Percentiles rank a stretch among this genome's conserved stretches.
Evolutionary conservation across 2,888 invertebrate genomes (phyloP).

Genomic region (Candidula unifasciata): DNA sequence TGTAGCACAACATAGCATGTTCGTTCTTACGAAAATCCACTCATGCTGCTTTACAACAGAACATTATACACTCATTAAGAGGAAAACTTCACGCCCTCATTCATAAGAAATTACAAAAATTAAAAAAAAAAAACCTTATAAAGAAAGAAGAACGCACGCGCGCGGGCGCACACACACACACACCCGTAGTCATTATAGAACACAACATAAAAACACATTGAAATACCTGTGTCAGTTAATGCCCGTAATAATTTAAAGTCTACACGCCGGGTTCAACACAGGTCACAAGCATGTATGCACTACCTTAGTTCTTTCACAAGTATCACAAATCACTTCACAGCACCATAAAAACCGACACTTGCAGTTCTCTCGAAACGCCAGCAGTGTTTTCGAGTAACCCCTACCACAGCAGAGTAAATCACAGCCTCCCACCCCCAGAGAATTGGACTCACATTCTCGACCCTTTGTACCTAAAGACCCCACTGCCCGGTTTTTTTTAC

Average conservation of each 20-base stretch:
- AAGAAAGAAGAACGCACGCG: no score
- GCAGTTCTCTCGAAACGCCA: constrained; percentile 71
- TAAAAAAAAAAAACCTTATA: no score
- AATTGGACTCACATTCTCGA: constrained; percentile 89
- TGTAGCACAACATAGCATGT: no score
- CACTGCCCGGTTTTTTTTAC: constrained; percentile 86
- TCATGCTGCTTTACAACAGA: no score
- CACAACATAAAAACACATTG: not conserved
- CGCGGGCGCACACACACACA: no score
- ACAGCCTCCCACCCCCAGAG: constrained; percentile 79
- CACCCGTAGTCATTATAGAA: no score
- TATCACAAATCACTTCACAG: constrained; percentile 74
- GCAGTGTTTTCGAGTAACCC: constrained; percentile 68
- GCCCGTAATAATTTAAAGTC: not conserved
- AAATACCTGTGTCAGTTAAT: not conserved
- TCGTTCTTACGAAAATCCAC: no score
- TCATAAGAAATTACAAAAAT: no score
- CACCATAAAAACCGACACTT: constrained; percentile 75
- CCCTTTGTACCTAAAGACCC: constrained; percentile 92
- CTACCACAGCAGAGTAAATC: constrained; percentile 78
- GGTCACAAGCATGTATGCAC: constrained; percentile 63
- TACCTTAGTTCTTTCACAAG: constrained; percentile 67
- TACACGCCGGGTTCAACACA: not conserved
- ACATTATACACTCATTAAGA: no score
- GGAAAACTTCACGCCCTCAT: no score